Percentiles rank a stretch among this genome's conserved stretches.
Evolutionary conservation across 2,113 vertebrate species (phyloP).

Genomic region (Pseudopipra pipra): DNA sequence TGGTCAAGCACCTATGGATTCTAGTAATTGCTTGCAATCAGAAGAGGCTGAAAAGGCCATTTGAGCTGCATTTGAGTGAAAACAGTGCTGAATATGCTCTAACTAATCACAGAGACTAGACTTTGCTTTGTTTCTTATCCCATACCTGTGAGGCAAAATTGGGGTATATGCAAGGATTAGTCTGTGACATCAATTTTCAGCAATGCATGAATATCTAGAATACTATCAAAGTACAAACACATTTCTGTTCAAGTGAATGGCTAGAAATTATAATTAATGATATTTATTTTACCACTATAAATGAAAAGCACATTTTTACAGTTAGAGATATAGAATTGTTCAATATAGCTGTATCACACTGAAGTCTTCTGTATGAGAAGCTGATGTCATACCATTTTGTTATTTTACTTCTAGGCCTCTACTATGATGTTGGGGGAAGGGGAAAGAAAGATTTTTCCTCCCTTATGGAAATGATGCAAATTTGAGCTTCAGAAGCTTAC

Average conservation of each 20-base stretch:
- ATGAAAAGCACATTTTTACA: neutral
- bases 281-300: neutral
- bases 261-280: neutral
- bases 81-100: neutral
- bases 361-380: neutral
- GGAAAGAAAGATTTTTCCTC: neutral
- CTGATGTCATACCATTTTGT: neutral
- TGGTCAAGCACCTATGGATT: neutral
- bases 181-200: neutral
- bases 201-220: neutral
- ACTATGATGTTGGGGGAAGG: too few species aligned
- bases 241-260: neutral
- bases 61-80: neutral
- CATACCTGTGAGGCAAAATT: neutral
- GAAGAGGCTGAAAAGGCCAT: neutral
- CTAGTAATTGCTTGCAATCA: neutral
- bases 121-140: neutral
- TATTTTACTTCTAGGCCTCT: neutral
- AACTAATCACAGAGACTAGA: neutral
- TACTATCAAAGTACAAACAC: neutral
- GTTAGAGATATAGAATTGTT: neutral
- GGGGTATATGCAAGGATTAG: neutral
- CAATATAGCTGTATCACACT: neutral
- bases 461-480: neutral
- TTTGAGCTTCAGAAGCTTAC: neutral